These are phyloP conservation scores for Nymphalis urticae DNA, from an alignment of 2,888 invertebrate genomes.

Conservation along the genomic window DNA sequence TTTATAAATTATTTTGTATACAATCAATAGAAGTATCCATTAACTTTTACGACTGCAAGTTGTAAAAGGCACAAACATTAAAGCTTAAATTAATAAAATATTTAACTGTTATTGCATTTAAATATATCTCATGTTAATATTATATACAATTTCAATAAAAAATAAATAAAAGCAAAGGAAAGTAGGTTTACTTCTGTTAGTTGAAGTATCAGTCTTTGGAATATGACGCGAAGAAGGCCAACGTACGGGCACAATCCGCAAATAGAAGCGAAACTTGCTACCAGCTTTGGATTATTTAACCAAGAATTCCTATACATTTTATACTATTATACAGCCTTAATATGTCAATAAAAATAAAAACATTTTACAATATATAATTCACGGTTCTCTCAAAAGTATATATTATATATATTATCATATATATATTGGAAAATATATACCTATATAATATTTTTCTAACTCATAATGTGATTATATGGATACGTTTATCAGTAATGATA, in stretches of 20 bases:
- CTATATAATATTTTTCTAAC: conserved; percentile 11
- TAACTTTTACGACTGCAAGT: background rate
- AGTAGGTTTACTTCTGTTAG: conserved; percentile 2
- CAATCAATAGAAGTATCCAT: too few relatives aligned
- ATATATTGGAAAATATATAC: background rate
- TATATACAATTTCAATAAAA: background rate
- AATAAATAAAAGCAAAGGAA: background rate
- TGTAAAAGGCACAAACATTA: background rate
- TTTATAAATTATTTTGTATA: too few relatives aligned
- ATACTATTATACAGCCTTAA: conserved; percentile 25
- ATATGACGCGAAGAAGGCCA: conserved; percentile 74
- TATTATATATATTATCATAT: too few relatives aligned
- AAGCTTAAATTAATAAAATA: background rate
- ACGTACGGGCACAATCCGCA: conserved; percentile 69
- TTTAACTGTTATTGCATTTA: background rate
- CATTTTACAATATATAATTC: background rate
- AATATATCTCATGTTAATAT: background rate
- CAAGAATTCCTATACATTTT: conserved; percentile 44
- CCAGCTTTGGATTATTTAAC: conserved; percentile 67
- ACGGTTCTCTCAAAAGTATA: too few relatives aligned
- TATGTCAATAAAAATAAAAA: background rate
- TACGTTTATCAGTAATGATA: conserved; percentile 13
- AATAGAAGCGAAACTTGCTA: conserved; percentile 75
- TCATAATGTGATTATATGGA: conserved; percentile 32
- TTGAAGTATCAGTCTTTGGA: conserved; percentile 46